A percentile compares a stretch with the other conserved stretches of the same genome.
These are phyloP conservation scores for Cyanistes caeruleus DNA, from an alignment of 2,113 vertebrate species.

Conservation along the genomic window DNA sequence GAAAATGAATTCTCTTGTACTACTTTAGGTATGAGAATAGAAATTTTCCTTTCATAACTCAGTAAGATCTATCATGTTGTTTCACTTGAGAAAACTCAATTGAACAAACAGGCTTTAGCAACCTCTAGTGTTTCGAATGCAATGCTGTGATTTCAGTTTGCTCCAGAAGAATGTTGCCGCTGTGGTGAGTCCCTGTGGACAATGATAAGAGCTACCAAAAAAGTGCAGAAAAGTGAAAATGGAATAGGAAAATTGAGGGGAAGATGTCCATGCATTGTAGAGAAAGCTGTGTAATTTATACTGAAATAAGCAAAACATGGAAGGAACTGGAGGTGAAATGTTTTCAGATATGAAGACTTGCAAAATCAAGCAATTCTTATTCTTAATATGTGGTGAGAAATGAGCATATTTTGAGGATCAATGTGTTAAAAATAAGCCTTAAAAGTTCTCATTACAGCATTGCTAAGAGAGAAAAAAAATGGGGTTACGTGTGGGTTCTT, in stretches of 20 bases:
- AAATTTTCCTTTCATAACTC: background rate
- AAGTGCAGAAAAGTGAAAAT: background rate
- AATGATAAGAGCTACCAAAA: background rate
- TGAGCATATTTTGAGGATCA: background rate
- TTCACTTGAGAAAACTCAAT: background rate
- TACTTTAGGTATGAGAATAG: background rate
- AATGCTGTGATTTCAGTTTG: background rate
- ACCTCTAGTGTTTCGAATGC: background rate
- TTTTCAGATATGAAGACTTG: background rate
- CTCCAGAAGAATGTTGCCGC: background rate
- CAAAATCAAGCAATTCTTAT: background rate
- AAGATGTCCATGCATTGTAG: background rate
- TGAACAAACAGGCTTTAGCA: conserved; percentile 30
- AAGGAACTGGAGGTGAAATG: background rate
- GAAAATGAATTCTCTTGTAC: background rate
- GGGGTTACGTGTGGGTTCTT: background rate
- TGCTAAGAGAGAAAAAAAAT: background rate
- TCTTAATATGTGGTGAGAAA: background rate
- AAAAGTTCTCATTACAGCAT: background rate
- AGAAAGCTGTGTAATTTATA: background rate
- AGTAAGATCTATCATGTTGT: background rate
- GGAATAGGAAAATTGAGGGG: background rate
- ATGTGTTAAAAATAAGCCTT: background rate
- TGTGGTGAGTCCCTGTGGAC: background rate
- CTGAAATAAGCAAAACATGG: background rate